These are phyloP conservation scores for Anthrax anthrax DNA, from an alignment of 2,888 invertebrate species.

Conservation along the genomic window DNA sequence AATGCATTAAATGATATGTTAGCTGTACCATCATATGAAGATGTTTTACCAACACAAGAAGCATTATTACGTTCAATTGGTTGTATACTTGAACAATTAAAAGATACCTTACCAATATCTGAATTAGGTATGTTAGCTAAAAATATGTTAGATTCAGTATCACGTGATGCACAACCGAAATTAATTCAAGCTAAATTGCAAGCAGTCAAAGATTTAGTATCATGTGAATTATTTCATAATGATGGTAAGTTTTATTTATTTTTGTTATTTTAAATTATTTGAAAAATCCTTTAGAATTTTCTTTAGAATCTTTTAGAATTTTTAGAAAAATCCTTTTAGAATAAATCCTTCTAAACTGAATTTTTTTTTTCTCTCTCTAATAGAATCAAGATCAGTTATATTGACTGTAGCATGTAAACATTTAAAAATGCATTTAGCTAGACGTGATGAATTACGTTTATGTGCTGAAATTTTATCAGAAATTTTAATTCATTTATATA, in stretches of 20 bases:
- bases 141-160: constrained; percentile 62
- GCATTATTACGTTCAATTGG: constrained; percentile 70
- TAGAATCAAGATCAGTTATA: constrained; percentile 73
- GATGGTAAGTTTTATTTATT: constrained; percentile 37
- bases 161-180: constrained; percentile 40
- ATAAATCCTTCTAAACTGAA: too few relatives aligned
- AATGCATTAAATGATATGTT: constrained; percentile 66
- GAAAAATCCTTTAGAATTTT: too few relatives aligned
- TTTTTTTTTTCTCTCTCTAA: constrained; percentile 13
- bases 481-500: constrained; percentile 47
- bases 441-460: constrained; percentile 65
- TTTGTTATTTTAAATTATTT: not conserved
- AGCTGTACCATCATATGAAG: constrained; percentile 51
- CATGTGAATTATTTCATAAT: constrained; percentile 56
- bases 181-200: constrained; percentile 68
- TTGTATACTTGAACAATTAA: constrained; percentile 69
- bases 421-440: constrained; percentile 63
- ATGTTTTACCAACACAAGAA: constrained; percentile 65
- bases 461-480: constrained; percentile 81
- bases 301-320: too few relatives aligned
- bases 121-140: constrained; percentile 67
- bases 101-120: constrained; percentile 53
- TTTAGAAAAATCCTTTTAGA: too few relatives aligned
- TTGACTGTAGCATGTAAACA: constrained; percentile 75
- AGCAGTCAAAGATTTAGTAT: constrained; percentile 68